Percentiles rank a stretch among this genome's conserved stretches.
Evolutionary conservation across 2,888 invertebrate genomes (phyloP).

Genomic region (Zygothrica quintamaculata): DNA sequence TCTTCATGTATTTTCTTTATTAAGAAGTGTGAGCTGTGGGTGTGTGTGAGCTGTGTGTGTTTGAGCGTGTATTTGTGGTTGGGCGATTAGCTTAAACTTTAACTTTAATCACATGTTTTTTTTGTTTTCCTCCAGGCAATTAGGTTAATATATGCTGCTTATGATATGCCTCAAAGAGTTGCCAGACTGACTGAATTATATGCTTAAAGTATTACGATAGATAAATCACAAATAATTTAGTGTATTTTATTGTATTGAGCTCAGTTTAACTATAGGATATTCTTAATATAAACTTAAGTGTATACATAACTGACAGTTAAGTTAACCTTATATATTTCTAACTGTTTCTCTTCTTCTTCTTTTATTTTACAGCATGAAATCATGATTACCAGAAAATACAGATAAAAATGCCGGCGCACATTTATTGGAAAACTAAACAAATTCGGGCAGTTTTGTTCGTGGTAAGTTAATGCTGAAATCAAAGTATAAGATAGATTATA

Average conservation of each 20-base stretch:
- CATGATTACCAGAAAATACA: constrained; percentile 83
- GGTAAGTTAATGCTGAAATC: constrained; percentile 81
- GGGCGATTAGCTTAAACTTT: constrained; percentile 9
- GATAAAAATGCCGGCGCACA: constrained; percentile 82
- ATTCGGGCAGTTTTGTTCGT: constrained; percentile 78
- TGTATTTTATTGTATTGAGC: too few relatives aligned
- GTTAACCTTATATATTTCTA: background rate
- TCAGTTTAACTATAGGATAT: too few relatives aligned
- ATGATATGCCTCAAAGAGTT: too few relatives aligned
- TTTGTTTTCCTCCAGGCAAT: too few relatives aligned
- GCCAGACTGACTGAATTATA: too few relatives aligned
- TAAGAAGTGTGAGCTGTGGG: too few relatives aligned
- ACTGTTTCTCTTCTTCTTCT: constrained; percentile 2
- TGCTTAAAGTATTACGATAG: background rate
- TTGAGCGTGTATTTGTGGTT: too few relatives aligned
- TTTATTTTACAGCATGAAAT: constrained; percentile 36
- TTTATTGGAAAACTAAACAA: constrained; percentile 61
- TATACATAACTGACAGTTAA: too few relatives aligned
- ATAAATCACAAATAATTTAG: too few relatives aligned
- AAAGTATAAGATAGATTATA: background rate
- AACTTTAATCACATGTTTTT: too few relatives aligned
- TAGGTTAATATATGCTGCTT: too few relatives aligned
- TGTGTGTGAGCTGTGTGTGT: constrained; percentile 5
- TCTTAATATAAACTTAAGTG: background rate
- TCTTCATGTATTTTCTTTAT: constrained; percentile 4